phyloP scores from a whole-genome alignment of 2,888 invertebrate species.

The Trisateles emortualis region DNA sequence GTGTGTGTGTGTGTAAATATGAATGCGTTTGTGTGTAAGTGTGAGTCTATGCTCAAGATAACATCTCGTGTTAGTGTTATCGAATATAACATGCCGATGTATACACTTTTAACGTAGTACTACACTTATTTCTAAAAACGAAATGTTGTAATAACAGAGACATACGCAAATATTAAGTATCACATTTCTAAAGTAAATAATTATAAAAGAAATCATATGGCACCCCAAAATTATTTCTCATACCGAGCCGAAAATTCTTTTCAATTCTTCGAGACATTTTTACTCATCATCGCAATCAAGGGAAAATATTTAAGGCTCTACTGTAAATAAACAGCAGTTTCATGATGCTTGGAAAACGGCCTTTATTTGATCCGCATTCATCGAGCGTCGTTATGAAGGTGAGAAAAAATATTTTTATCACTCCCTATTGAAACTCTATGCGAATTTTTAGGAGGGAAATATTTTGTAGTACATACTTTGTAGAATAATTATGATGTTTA shows the following conservation, averaged over 20 bases:
- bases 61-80: too few relatives aligned
- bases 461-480: slow-evolving; percentile 13
- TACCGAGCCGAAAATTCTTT: slow-evolving; percentile 10
- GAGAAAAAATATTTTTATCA: slow-evolving; percentile 42
- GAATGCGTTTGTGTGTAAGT: too few relatives aligned
- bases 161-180: too few relatives aligned
- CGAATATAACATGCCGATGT: too few relatives aligned
- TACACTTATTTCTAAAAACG: too few relatives aligned
- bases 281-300: slow-evolving; percentile 48
- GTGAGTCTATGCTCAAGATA: too few relatives aligned
- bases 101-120: too few relatives aligned
- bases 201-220: neutral
- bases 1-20: too few relatives aligned
- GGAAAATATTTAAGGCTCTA: slow-evolving; percentile 38
- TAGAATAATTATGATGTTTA: slow-evolving; percentile 17
- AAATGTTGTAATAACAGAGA: too few relatives aligned
- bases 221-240: slow-evolving; percentile 12
- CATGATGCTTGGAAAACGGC: slow-evolving; percentile 30
- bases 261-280: slow-evolving; percentile 26
- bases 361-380: slow-evolving; percentile 38
- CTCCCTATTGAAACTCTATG: slow-evolving; percentile 38
- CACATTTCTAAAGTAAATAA: too few relatives aligned
- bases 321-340: slow-evolving; percentile 47
- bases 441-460: slow-evolving; percentile 23
- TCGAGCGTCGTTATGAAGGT: slow-evolving; percentile 29